A percentile compares a stretch with the other conserved stretches of the same genome.
These are phyloP conservation scores for Magallana ariakensis DNA, from an alignment of 1,140 invertebrate species.

Conservation along the genomic window DNA sequence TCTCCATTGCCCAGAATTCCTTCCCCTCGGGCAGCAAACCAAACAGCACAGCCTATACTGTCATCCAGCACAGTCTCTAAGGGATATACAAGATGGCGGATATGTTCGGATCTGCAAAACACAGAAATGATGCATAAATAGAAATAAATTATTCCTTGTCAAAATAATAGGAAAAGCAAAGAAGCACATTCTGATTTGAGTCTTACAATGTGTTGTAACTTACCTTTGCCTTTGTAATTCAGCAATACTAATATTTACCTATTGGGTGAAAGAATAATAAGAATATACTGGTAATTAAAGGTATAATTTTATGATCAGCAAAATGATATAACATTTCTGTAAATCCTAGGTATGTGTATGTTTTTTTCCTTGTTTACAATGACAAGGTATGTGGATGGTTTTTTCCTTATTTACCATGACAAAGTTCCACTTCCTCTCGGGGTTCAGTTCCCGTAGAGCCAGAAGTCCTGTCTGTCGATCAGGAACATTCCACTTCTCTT, in stretches of 20 bases:
- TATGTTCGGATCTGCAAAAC: constrained; percentile 80
- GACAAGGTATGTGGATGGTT: too few species aligned
- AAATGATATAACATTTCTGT: too few species aligned
- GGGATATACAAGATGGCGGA: constrained; percentile 88
- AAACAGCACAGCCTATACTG: constrained; percentile 93
- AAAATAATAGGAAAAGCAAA: too few species aligned
- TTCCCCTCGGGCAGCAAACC: constrained; percentile 93
- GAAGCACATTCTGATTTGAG: not conserved
- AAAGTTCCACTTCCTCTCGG: constrained; percentile 87
- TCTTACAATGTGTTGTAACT: not conserved
- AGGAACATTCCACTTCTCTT: constrained; percentile 71
- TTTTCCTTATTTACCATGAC: constrained; percentile 85
- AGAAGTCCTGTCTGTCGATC: constrained; percentile 83
- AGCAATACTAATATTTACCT: constrained; percentile 12
- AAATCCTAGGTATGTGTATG: too few species aligned
- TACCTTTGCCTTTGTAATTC: constrained; percentile 7
- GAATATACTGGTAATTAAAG: too few species aligned
- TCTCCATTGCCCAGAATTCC: constrained; percentile 79
- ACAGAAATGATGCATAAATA: not conserved
- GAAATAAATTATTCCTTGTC: too few species aligned
- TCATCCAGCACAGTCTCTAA: constrained; percentile 94
- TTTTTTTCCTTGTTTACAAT: too few species aligned
- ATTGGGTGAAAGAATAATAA: not conserved
- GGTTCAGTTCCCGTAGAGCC: constrained; percentile 89
- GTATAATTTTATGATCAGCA: too few species aligned